Conservation (phyloP, 2,113 vertebrate species). For the Narcine bancroftii region DNA sequence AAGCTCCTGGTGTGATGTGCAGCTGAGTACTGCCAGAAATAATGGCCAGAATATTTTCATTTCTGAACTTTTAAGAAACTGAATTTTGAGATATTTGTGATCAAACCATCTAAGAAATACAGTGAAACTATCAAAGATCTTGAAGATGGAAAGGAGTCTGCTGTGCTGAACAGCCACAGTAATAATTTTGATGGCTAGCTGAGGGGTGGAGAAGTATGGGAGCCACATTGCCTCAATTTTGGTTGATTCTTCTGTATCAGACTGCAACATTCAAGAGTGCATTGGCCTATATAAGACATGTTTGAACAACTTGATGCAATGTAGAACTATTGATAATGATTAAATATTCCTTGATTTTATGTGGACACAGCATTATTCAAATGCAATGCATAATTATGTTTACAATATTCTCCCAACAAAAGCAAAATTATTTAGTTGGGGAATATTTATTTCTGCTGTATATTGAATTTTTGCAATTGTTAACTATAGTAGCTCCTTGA, state of each 20-base stretch:
- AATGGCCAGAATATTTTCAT: background rate
- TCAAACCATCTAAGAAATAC: background rate
- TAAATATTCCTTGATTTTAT: background rate
- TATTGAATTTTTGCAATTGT: background rate
- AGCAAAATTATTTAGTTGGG: background rate
- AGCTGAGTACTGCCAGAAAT: background rate
- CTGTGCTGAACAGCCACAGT: no score
- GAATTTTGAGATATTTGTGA: background rate
- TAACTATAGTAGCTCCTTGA: background rate
- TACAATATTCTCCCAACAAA: background rate
- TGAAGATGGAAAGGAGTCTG: background rate
- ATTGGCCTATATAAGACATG: background rate
- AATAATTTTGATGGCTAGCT: background rate
- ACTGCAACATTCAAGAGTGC: background rate
- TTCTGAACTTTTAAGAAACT: background rate
- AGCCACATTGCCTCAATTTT: background rate
- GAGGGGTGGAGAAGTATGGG: background rate
- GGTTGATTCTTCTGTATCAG: background rate
- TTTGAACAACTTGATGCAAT: background rate
- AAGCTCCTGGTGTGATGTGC: background rate
- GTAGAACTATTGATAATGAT: background rate
- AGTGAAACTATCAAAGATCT: background rate
- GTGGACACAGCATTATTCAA: background rate
- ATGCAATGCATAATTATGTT: background rate
- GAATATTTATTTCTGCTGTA: background rate